Base-by-base conservation (phyloP, 2,888 invertebrate genomes). In the Mechanitis messenoides region DNA sequence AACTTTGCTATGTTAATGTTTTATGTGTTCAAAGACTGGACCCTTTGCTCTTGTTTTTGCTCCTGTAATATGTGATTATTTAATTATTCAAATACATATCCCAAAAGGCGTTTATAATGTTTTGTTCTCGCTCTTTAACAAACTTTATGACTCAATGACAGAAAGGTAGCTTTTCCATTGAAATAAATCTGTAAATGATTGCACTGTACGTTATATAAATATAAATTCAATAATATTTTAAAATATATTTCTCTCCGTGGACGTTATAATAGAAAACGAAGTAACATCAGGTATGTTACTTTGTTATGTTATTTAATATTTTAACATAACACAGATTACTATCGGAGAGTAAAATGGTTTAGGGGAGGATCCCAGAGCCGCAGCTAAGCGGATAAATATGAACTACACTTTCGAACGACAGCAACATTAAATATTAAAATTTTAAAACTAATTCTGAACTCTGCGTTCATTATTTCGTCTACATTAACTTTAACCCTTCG, bases 371-470 rank as follows among this genome's bases (percentile, higher is more conserved):
- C 42, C 57, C 53, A 45, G 46, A 54, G 63, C 47, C 45, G 46
- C 12, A 31, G 38, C 54, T 59, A 57, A 57, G 55, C 55, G 45
- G 61, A 61, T 64, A 45, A 59, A 59, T 61, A 50, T 53, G 59
- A 58, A 58, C 57, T 59, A 61, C 55, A 59, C 56, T 38, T 57
- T 59, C 33, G 58, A 58, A 56, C 55, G 33, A 53, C 45, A 53
- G 20, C 33, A n/a, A 46, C 45, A 65, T 65, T 55, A 54, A 56
- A 61, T 66, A 66, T 68, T 65, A 66, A 69, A 66, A 66, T 64
- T 68, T 61, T 60, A 71, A 78, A 78, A 77, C 77, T 79, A 80
- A 82, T 83, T 79, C 76, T 70, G 72, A 71, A 76, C 74, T 73
- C 71, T 72, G 68, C 71, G 69, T 72, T 67, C 74, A 73, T 75